phyloP scores from a whole-genome alignment of 1,140 invertebrate genomes.

The Aphelinus atriplicis region DNA sequence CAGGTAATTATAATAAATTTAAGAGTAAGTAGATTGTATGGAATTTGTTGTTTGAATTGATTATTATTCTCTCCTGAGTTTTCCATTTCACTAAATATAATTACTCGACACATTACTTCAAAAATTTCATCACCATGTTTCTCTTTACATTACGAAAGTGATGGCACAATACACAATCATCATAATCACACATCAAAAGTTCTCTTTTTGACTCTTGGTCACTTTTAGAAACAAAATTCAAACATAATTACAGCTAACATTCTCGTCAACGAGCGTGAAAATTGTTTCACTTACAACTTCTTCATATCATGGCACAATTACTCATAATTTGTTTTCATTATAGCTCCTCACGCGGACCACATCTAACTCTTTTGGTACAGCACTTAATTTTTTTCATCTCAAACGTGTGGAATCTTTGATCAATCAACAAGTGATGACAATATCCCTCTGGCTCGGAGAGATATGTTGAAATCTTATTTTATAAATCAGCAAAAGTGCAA shows the following conservation, averaged over 20 bases:
- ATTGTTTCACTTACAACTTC: constrained; percentile 26
- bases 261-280: constrained; percentile 22
- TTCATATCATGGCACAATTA: constrained; percentile 16
- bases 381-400: not conserved
- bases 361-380: constrained; percentile 11
- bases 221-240: constrained; percentile 28
- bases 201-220: constrained; percentile 10
- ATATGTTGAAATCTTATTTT: constrained; percentile 19
- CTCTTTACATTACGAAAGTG: constrained; percentile 3
- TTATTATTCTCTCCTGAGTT: constrained; percentile 35
- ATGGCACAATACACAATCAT: constrained; percentile 21
- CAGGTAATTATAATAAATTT: constrained; percentile 6
- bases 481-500: constrained; percentile 32
- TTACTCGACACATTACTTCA: constrained; percentile 22
- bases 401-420: constrained; percentile 15
- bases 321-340: constrained; percentile 3
- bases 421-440: constrained; percentile 20
- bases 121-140: constrained; percentile 11
- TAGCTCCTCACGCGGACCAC: constrained; percentile 6
- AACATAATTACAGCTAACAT: constrained; percentile 25
- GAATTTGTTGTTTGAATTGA: constrained; percentile 30
- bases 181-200: constrained; percentile 21
- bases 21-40: constrained; percentile 14
- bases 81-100: constrained; percentile 33
- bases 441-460: constrained; percentile 22